Percentiles rank a stretch among this genome's conserved stretches.
Conservation (phyloP, 2,113 vertebrate species). For the Illadopsis cleaveri region DNA sequence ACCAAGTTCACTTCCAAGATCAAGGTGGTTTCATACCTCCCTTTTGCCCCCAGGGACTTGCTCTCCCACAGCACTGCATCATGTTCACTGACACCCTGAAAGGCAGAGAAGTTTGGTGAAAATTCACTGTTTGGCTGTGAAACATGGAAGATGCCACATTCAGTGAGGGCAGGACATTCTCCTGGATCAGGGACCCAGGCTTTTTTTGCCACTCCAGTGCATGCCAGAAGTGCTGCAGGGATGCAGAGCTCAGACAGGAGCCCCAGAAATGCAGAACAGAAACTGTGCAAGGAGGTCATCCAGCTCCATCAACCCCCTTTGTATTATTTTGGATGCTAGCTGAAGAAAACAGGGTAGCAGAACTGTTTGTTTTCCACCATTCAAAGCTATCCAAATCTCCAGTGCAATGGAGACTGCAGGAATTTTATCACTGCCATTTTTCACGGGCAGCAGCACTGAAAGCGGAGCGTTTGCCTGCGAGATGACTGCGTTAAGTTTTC, state of each 20-base stretch:
- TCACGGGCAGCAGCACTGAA: neutral
- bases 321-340: neutral
- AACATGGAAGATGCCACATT: neutral
- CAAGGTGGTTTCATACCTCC: neutral
- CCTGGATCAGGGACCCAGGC: neutral
- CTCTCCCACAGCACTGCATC: neutral
- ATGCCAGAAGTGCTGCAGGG: neutral
- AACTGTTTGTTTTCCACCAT: neutral
- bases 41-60: neutral
- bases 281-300: fast-evolving
- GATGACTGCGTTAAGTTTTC: conserved; percentile 7
- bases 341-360: neutral
- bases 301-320: neutral
- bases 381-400: neutral
- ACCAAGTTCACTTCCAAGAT: neutral
- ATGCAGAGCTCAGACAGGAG: neutral
- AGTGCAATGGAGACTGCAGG: neutral
- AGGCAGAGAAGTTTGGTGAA: neutral
- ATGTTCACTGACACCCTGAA: neutral
- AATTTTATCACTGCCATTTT: conserved; percentile 10
- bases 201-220: neutral
- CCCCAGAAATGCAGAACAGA: neutral
- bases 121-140: neutral
- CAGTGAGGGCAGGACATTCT: neutral
- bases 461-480: fast-evolving